Percentiles rank a stretch among this genome's conserved stretches.
These are phyloP conservation scores for Phorcus lineatus DNA, from an alignment of 2,888 invertebrate species.

Conservation along the genomic window DNA sequence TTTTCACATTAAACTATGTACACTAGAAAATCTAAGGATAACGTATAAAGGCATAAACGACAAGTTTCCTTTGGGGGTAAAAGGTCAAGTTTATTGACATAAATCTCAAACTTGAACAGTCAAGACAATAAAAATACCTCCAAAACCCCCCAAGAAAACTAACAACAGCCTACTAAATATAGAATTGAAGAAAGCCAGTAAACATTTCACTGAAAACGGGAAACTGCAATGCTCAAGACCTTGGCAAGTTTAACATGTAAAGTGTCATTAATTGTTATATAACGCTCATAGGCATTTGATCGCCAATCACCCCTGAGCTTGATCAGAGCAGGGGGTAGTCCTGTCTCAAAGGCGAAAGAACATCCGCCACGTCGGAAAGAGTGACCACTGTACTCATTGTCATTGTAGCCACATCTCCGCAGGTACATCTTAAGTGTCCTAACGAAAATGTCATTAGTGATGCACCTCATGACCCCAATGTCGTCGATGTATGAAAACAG, in stretches of 20 bases:
- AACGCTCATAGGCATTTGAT: background rate
- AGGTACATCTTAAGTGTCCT: background rate
- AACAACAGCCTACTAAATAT: too few species aligned
- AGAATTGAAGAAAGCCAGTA: too few species aligned
- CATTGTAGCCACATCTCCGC: background rate
- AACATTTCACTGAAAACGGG: too few species aligned
- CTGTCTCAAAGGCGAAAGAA: background rate
- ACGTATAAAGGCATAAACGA: too few species aligned
- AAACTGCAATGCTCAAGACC: background rate
- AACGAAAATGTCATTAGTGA: background rate
- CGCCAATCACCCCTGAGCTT: background rate
- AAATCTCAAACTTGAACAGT: too few species aligned
- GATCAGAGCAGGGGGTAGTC: background rate
- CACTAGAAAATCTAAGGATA: too few species aligned
- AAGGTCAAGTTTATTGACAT: too few species aligned
- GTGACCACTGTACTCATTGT: background rate
- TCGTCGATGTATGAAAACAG: background rate
- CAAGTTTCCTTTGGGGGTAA: too few species aligned
- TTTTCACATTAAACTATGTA: too few species aligned
- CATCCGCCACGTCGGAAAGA: background rate
- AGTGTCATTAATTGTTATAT: background rate
- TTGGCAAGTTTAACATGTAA: background rate
- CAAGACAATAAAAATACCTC: too few species aligned
- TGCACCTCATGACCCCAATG: background rate
- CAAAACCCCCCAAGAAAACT: too few species aligned